phyloP scores from a whole-genome alignment of 2,888 invertebrate species.

The Stenurella melanura region DNA sequence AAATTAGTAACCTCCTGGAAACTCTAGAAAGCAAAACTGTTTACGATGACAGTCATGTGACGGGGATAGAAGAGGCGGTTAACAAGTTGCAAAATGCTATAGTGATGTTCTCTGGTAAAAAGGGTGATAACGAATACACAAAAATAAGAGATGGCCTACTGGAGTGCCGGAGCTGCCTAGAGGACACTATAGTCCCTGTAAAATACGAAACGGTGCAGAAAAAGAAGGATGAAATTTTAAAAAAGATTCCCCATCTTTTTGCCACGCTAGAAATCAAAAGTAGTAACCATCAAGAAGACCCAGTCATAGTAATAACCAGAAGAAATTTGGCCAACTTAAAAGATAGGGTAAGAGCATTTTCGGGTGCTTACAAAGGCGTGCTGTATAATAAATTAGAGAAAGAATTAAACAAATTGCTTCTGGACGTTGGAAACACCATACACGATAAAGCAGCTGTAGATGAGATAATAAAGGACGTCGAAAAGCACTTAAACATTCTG shows the following conservation, averaged over 20 bases:
- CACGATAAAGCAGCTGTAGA: conserved; percentile 49
- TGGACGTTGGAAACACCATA: conserved; percentile 52
- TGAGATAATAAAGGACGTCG: conserved; percentile 55
- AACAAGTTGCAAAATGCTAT: background rate
- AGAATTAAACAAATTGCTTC: conserved; percentile 56
- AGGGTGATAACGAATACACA: background rate
- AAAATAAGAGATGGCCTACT: background rate
- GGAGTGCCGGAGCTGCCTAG: background rate
- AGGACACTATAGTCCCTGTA: background rate
- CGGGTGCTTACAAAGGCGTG: conserved; percentile 60
- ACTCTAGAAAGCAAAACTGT: conserved; percentile 51
- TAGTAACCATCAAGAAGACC: background rate
- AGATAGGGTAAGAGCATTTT: conserved; percentile 59
- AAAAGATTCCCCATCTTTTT: background rate
- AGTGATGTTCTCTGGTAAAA: conserved; percentile 1
- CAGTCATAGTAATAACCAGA: conserved; percentile 36
- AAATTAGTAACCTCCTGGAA: conserved; percentile 45
- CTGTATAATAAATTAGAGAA: conserved; percentile 61
- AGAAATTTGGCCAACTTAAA: conserved; percentile 52
- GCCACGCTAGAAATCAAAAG: background rate
- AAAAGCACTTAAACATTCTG: conserved; percentile 60
- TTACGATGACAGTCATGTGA: background rate
- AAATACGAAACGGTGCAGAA: background rate
- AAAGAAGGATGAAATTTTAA: background rate
- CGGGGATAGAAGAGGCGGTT: background rate